Conservation (phyloP, 2,797 vertebrate genomes). For the Cuculus canorus region DNA sequence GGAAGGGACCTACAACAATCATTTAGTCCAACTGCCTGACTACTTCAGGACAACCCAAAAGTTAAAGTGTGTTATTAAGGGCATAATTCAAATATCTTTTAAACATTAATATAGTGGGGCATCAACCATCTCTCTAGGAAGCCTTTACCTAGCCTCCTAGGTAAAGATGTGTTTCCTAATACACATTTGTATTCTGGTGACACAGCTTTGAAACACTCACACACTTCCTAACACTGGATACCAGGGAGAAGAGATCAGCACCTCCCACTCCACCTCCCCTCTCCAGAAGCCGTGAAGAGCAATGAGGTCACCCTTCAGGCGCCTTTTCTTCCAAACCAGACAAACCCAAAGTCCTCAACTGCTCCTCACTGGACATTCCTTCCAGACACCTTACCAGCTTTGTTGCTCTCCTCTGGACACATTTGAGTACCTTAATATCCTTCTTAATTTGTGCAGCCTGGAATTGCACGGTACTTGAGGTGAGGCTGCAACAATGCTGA, state of each 20-base stretch:
- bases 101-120: not conserved
- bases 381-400: not conserved
- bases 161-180: not conserved
- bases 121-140: accelerated
- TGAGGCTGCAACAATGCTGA: accelerated
- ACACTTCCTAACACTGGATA: accelerated
- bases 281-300: not conserved
- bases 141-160: accelerated
- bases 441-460: not conserved
- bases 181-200: too few species aligned
- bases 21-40: not conserved
- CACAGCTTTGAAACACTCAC: not conserved
- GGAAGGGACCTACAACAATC: not conserved
- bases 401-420: not conserved
- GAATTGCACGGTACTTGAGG: not conserved
- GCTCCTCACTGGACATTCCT: not conserved
- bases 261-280: not conserved
- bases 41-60: not conserved
- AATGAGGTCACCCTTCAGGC: accelerated
- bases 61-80: not conserved
- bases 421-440: not conserved
- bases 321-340: not conserved
- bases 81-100: not conserved
- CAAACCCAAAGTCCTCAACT: not conserved
- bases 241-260: not conserved